Conservation (phyloP, 1,140 invertebrate species). For the Caenorhabditis inopinata region DNA sequence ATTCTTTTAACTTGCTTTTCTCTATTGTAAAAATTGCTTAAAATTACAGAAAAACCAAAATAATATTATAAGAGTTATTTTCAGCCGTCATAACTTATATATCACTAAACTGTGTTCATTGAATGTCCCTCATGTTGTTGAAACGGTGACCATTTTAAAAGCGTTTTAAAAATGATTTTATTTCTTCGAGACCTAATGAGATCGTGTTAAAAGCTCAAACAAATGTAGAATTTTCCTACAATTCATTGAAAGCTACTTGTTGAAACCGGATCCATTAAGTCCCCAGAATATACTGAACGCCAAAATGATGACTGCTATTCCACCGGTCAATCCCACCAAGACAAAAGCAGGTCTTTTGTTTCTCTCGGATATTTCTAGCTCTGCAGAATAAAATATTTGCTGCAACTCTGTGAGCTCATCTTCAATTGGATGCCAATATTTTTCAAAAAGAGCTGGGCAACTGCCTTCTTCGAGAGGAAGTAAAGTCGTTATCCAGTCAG, state of each 20-base stretch:
- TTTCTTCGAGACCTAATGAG: not conserved
- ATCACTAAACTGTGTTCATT: too few species aligned
- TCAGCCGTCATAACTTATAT: too few species aligned
- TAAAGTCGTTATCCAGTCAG: slow-evolving; percentile 17
- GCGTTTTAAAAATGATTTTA: too few species aligned
- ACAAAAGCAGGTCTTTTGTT: not conserved
- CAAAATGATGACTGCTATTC: not conserved
- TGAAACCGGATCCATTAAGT: slow-evolving; percentile 17
- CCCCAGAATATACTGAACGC: slow-evolving; percentile 29
- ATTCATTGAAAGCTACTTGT: too few species aligned
- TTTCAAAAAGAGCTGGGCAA: slow-evolving; percentile 19
- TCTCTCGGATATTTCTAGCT: slow-evolving; percentile 11
- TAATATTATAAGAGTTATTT: too few species aligned
- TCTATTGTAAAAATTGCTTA: too few species aligned
- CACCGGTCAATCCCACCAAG: not conserved
- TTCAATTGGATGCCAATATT: slow-evolving; percentile 15
- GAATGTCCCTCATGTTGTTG: too few species aligned
- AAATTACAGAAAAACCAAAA: too few species aligned
- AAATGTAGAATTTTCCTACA: too few species aligned
- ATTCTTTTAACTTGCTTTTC: too few species aligned
- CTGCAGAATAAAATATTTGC: slow-evolving; percentile 1
- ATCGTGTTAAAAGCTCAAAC: not conserved
- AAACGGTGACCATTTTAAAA: too few species aligned
- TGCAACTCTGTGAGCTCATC: slow-evolving; percentile 22
- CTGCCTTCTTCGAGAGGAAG: not conserved